Evolutionary conservation across 2,113 vertebrate species (phyloP), one percentile per base, ranked within the genome.

Genomic region (Tretioscincus oriximinensis): DNA sequence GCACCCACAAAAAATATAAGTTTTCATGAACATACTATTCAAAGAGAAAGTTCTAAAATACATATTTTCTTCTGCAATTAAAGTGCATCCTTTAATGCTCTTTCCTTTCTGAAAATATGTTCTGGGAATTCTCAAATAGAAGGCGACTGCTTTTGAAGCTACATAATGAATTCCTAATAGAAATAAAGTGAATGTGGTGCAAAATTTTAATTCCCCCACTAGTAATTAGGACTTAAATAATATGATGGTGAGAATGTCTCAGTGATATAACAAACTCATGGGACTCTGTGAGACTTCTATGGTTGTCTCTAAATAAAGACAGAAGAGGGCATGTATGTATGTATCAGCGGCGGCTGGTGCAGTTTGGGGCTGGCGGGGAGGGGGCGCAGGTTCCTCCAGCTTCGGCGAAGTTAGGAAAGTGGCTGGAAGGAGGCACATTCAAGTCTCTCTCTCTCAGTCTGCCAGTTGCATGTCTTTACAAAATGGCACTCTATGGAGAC

Each of bases 131-230:
- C 29, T 18, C 28, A n/a, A 49, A 66, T 58, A 24, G 65, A 81
- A 63, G 31, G 58, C 49, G 73, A 74, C 51, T 35, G 29, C 31
- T 76, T 81, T 69, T 31, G 24, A 12, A 69, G 31, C 73, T 76
- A 76, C 75, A 67, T 73, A 35, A 73, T 54, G 35, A 45, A 61
- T 69, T 68, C 65, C 64, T 29, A 76, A 69, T 20, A 76, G 51
- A 71, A 74, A 60, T 61, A 68, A 28, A 69, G 29, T 8, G 9
- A 67, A 81, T n/a, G 16, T 41, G 21, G 28, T n/a, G 26, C 58
- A 66, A 35, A 58, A 21, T 2, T 21, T 5, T 58, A 58, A 51
- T 74, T 67, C 51, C 31, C 18, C 31, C 35, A 16, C 45, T 21
- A 67, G 24, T 49, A 81, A 66, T 65, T 31, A 65, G 65, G 47